Percentiles rank a stretch among this genome's conserved stretches.
Evolutionary conservation across 2,888 invertebrate genomes (phyloP).

Genomic region (Neoaliturus tenellus): DNA sequence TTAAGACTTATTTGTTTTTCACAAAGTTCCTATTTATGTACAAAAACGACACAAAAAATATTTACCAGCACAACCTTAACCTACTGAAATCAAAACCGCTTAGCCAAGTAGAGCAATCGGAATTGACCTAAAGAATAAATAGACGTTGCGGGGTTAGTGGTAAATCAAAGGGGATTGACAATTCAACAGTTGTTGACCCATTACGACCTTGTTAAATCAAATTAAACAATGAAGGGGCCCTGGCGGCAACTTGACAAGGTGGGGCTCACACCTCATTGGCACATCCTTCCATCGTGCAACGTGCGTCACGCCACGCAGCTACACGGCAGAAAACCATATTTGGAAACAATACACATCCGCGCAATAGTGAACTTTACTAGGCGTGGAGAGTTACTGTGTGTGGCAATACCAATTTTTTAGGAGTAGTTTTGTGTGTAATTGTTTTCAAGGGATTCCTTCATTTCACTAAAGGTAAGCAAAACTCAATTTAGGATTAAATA

Average conservation of each 20-base stretch:
- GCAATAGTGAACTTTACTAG: no score
- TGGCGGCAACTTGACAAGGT: slow-evolving; percentile 10
- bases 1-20: no score
- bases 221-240: slow-evolving; percentile 47
- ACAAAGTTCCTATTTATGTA: no score
- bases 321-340: neutral
- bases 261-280: slow-evolving; percentile 39
- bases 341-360: no score
- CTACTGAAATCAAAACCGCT: neutral
- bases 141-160: neutral
- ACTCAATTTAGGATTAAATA: no score
- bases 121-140: neutral
- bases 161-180: slow-evolving; percentile 34
- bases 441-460: no score
- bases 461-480: no score
- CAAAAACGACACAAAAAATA: no score
- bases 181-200: slow-evolving; percentile 39
- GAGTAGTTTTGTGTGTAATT: no score
- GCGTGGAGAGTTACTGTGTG: no score
- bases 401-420: no score
- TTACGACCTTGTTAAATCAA: slow-evolving; percentile 45
- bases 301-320: slow-evolving; percentile 4
- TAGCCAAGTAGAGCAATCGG: neutral
- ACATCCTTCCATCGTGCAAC: neutral
- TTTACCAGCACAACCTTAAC: slow-evolving; percentile 48